A percentile compares a stretch with the other conserved stretches of the same genome.
Evolutionary conservation across 1,140 invertebrate species (phyloP).

Genomic region (Aphis gossypii): DNA sequence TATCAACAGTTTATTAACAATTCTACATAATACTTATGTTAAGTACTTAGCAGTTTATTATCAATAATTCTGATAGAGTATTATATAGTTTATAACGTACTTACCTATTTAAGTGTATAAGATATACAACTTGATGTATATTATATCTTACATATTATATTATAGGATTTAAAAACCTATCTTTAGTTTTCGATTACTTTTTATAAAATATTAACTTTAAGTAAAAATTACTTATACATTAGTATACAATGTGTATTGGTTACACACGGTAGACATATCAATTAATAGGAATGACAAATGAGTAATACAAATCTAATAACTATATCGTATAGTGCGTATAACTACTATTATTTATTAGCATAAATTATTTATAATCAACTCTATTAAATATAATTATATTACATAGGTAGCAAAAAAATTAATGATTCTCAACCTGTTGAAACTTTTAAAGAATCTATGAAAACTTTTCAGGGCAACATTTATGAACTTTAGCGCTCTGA

Average conservation of each 20-base stretch:
- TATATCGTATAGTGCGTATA: background rate
- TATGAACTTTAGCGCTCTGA: background rate
- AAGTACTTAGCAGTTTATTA: background rate
- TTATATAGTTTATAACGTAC: background rate
- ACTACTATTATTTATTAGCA: background rate
- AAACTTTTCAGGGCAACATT: conserved; percentile 8
- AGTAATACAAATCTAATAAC: background rate
- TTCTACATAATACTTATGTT: background rate
- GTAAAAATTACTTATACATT: background rate
- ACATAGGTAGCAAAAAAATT: background rate
- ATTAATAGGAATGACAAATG: background rate
- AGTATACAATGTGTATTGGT: background rate
- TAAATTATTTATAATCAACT: background rate
- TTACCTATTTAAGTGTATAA: background rate
- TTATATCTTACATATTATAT: background rate
- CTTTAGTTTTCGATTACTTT: background rate
- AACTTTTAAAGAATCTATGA: background rate
- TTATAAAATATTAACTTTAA: background rate
- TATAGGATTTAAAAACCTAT: background rate
- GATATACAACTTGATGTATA: background rate
- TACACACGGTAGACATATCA: background rate
- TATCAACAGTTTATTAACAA: background rate
- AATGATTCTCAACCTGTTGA: background rate
- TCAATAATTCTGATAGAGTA: background rate
- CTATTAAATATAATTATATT: background rate